Conservation (phyloP, 2,113 vertebrate genomes). For the Oxygymnocypris stewartii region DNA sequence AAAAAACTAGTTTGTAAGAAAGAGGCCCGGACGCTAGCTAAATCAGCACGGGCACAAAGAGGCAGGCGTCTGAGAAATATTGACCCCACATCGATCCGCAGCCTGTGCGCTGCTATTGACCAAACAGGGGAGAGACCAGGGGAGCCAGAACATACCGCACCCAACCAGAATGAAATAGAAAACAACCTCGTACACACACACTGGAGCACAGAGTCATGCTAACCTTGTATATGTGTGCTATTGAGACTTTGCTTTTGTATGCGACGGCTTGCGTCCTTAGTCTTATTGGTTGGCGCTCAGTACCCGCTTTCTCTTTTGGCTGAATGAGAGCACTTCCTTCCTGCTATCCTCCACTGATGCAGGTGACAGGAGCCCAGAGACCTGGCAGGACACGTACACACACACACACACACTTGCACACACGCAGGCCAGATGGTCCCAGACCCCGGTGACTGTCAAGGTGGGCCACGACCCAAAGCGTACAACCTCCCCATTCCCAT, state of each 20-base stretch:
- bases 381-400: slow-evolving; percentile 55
- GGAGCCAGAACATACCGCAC: slow-evolving; percentile 71
- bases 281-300: slow-evolving; percentile 20
- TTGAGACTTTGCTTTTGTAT: slow-evolving; percentile 21
- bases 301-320: slow-evolving; percentile 39
- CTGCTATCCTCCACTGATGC: slow-evolving; percentile 61
- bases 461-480: slow-evolving; percentile 56
- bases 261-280: slow-evolving; percentile 5
- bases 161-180: slow-evolving; percentile 69
- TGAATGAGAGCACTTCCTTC: slow-evolving; percentile 56
- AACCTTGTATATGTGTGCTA: slow-evolving; percentile 72
- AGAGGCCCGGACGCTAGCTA: slow-evolving; percentile 75
- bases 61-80: slow-evolving; percentile 82
- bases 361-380: slow-evolving; percentile 64
- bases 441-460: slow-evolving; percentile 62
- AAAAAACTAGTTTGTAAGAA: slow-evolving; percentile 51
- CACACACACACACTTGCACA: slow-evolving; percentile 44
- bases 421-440: slow-evolving; percentile 63
- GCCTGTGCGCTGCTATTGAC: slow-evolving; percentile 80
- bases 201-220: slow-evolving; percentile 35
- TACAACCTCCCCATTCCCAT: slow-evolving; percentile 40
- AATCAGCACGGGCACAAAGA: slow-evolving; percentile 80
- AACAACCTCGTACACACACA: slow-evolving; percentile 65
- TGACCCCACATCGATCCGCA: slow-evolving; percentile 79
- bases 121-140: slow-evolving; percentile 75